Base-by-base conservation (phyloP, 1,140 invertebrate species). In the Drosophila burlai region DNA sequence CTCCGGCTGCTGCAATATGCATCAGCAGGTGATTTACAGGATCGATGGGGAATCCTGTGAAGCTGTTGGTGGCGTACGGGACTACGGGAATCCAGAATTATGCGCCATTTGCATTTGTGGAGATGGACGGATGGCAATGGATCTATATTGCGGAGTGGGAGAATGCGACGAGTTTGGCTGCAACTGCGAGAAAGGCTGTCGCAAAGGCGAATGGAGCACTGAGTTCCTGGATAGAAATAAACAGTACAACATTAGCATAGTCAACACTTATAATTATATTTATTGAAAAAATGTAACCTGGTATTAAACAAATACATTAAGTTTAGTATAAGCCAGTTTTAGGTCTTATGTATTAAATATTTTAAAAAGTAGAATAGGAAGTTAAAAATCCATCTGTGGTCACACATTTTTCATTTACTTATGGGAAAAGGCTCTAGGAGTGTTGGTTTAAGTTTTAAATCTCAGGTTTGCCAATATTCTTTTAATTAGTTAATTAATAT, bases 1-100 rank as follows among this genome's bases (percentile, higher is more conserved):
- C 11, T n/a, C 29, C 13, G n/a, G 21, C n/a, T 54, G 50, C 50
- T 54, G 50, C n/a, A 54, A 54, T 54, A 34, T 54, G 7, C 50
- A 34, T 15, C 16, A 29, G 26, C 50, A 54, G 29, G 26, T 54
- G 50, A 21, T 34, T n/a, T 54, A 9, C 13, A 54, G n/a, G n/a
- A 54, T 54, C 29, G n/a, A 54, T 9, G 50, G n/a, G 29, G 50
- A 7, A 5, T 13, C 50, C 50, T 54, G 50, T 5, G 7, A 54
- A 34, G 11, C 50, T 31, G 50, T 54, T 54, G 50, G 50, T 15
- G 50, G 50, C 50, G 11, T 9, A 54, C 18, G 13, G n/a, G 4
- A 34, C 50, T 54, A 4, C 2, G 11, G 15, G 7, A 54, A 34
- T 34, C 4, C 50, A 1, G n/a, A 34, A 21, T 18, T 54, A 3